A percentile compares a stretch with the other conserved stretches of the same genome.
Conservation (phyloP, 2,888 invertebrate genomes). For the Elegia similella region DNA sequence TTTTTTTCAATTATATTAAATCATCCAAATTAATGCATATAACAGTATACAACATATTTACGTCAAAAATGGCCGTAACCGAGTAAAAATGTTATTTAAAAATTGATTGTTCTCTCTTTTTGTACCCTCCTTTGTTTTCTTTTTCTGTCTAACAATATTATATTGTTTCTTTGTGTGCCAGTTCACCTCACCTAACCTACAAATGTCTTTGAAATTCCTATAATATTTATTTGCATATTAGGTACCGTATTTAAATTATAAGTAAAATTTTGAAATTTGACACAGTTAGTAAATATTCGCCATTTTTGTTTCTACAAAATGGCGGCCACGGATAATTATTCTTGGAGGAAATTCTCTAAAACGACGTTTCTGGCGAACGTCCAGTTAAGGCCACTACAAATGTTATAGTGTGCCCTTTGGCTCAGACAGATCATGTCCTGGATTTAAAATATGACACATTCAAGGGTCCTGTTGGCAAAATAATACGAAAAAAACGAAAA, state of each 20-base stretch:
- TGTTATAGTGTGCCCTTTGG: not conserved
- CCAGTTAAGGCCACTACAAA: not conserved
- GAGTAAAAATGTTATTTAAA: not conserved
- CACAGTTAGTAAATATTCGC: too few species aligned
- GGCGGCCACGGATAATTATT: not conserved
- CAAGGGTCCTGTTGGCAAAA: not conserved
- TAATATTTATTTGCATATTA: not conserved
- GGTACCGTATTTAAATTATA: too few species aligned
- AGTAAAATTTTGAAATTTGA: too few species aligned
- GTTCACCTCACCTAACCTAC: not conserved
- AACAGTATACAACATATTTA: not conserved
- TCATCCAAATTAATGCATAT: not conserved
- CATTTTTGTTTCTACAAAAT: not conserved
- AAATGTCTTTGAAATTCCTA: not conserved
- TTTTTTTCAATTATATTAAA: too few species aligned
- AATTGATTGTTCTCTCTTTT: not conserved
- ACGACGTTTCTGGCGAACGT: not conserved
- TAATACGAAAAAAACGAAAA: slow-evolving; percentile 27
- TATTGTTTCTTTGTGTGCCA: not conserved
- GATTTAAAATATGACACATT: not conserved
- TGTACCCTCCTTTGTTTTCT: too few species aligned
- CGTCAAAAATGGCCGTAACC: not conserved
- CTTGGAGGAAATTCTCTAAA: slow-evolving; percentile 2
- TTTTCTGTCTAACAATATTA: not conserved
- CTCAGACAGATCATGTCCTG: not conserved